Percentiles rank a stretch among this genome's conserved stretches.
phyloP scores from a whole-genome alignment of 2,888 invertebrate species.

The Cephonodes hylas region DNA sequence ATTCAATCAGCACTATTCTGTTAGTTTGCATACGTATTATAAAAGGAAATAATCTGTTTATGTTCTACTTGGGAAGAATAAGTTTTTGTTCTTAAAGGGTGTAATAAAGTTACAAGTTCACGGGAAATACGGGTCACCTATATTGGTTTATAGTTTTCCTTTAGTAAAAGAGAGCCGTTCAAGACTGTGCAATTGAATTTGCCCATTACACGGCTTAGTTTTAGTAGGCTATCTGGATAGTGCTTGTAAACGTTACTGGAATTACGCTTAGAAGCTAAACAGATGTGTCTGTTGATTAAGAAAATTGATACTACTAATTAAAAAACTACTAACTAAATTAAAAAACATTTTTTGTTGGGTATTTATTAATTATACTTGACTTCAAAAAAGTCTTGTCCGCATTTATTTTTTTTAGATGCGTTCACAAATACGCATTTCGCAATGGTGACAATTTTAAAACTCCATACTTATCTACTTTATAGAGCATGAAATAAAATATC shows the following conservation, averaged over 20 bases:
- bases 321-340: too few relatives aligned
- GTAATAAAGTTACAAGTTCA: conserved; percentile 8
- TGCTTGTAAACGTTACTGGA: neutral
- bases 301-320: too few relatives aligned
- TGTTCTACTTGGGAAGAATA: neutral
- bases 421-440: too few relatives aligned
- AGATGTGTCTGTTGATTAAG: too few relatives aligned
- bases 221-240: neutral
- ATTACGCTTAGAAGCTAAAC: too few relatives aligned
- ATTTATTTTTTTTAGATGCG: too few relatives aligned
- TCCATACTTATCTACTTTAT: too few relatives aligned
- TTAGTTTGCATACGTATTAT: conserved; percentile 2
- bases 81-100: neutral
- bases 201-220: neutral
- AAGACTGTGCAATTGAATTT: neutral
- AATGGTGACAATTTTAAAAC: too few relatives aligned
- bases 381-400: too few relatives aligned
- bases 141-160: neutral
- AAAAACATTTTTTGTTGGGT: too few relatives aligned
- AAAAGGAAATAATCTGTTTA: neutral
- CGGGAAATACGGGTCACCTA: neutral
- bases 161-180: neutral
- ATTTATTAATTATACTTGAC: too few relatives aligned
- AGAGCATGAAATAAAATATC: too few relatives aligned
- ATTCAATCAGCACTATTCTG: conserved; percentile 10